phyloP scores from a whole-genome alignment of 1,140 invertebrate species.

The Drosophila prosaltans region DNA sequence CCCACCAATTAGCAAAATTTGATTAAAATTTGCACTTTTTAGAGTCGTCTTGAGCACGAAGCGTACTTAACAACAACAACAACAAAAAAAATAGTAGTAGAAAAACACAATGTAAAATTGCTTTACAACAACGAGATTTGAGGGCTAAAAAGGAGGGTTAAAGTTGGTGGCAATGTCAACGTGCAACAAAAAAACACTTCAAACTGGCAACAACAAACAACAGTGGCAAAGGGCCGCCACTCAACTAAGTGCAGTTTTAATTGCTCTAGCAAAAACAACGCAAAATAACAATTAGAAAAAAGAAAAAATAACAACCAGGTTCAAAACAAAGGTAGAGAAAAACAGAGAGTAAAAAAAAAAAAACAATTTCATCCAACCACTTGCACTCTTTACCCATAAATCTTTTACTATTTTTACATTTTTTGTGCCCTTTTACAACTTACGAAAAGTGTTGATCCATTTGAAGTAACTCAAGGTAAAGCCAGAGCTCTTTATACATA shows the following conservation, averaged over 20 bases:
- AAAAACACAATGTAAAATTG: conserved; percentile 39
- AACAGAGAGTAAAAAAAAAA: background rate
- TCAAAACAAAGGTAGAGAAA: background rate
- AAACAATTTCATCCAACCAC: background rate
- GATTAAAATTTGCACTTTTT: conserved; percentile 52
- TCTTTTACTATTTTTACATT: background rate
- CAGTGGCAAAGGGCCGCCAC: conserved; percentile 26
- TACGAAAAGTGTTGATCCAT: background rate
- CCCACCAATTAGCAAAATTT: conserved; percentile 60
- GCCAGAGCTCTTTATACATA: too few relatives aligned
- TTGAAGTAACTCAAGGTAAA: too few relatives aligned
- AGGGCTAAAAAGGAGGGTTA: background rate
- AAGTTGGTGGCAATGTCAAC: conserved; percentile 28
- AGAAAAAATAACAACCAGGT: conserved; percentile 15
- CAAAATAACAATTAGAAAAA: conserved; percentile 13
- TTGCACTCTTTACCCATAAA: background rate
- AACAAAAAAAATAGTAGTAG: background rate
- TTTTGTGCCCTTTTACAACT: background rate
- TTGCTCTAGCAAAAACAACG: conserved; percentile 42
- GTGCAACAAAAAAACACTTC: conserved; percentile 55
- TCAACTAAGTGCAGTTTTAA: conserved; percentile 46
- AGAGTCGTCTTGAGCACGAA: conserved; percentile 65
- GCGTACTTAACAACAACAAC: conserved; percentile 43
- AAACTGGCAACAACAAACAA: conserved; percentile 51
- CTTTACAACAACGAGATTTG: conserved; percentile 35